Evolutionary conservation across 2,888 invertebrate genomes (phyloP), one percentile per base, ranked within the genome.

Genomic region (Lamellibrachia columna): DNA sequence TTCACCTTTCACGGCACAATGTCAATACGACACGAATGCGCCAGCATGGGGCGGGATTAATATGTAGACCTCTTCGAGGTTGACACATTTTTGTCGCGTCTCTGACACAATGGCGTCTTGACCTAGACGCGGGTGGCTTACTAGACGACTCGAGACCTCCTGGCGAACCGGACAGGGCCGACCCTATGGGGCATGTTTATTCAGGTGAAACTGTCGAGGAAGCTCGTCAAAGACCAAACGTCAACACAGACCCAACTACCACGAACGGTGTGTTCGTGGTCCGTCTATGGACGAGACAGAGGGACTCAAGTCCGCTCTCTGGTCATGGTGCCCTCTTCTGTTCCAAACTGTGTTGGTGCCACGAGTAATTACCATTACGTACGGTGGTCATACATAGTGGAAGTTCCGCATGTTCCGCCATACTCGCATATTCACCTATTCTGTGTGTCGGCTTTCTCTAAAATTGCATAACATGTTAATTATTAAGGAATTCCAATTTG

Each of bases 31-130:
- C n/a, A n/a, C 75, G 75, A 22, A 75, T 75, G 22, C 22, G 22
- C 22, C 75, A 75, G 75, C 75, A 22, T 75, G 75, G 75, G 75
- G 75, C 6, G 75, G 75, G n/a, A 75, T 11, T 75, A 75, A 15
- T 75, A 75, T 22, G 75, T 75, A 75, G 75, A 75, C n/a, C 75
- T 75, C 75, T 75, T 75, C 75, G n/a, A 60, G n/a, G 75, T 75
- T n/a, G 75, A 75, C 75, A 75, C 75, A 75, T n/a, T 75, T 75
- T 22, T 75, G 75, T 75, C 75, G 2, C 75, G 75, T 75, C 75
- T 75, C 22, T 22, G 75, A 75, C 22, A 75, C 75, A 75, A 75
- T 75, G 75, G 22, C 75, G 75, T 75, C n/a, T 75, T 75, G 75
- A 75, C 75, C 75, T 75, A n/a, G 15, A 75, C 75, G 4, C 3